Conservation (phyloP, 2,888 invertebrate species). For the Polymixis flavicincta region DNA sequence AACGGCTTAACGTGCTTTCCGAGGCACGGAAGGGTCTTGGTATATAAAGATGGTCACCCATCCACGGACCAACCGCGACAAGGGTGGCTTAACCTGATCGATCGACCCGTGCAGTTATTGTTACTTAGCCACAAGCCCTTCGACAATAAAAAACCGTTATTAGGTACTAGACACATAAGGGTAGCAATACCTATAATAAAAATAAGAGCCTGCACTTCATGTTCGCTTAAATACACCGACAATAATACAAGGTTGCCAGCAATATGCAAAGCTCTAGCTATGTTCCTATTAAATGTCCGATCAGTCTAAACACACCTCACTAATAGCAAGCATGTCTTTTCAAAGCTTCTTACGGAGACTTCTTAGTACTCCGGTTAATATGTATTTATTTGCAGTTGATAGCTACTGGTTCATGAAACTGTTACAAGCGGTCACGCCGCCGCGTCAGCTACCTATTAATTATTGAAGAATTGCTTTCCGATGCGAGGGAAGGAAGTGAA, state of each 20-base stretch:
- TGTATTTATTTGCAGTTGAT: constrained; percentile 51
- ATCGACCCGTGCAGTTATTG: too few relatives aligned
- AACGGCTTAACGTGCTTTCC: too few relatives aligned
- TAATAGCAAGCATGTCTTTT: constrained; percentile 30
- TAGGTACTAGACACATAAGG: background rate
- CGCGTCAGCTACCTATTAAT: constrained; percentile 68
- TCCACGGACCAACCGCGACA: too few relatives aligned
- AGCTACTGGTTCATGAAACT: constrained; percentile 60
- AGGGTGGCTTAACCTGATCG: too few relatives aligned
- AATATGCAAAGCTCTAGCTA: background rate
- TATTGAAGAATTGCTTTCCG: constrained; percentile 74
- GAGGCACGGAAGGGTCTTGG: too few relatives aligned
- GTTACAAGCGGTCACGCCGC: constrained; percentile 64
- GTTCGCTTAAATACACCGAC: background rate
- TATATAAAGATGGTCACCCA: too few relatives aligned
- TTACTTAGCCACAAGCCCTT: too few relatives aligned
- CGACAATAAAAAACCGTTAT: background rate
- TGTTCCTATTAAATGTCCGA: constrained; percentile 25
- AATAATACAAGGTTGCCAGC: background rate
- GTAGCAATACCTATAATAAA: background rate
- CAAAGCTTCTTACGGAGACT: constrained; percentile 31
- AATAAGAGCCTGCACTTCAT: background rate
- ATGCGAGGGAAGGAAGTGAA: constrained; percentile 81
- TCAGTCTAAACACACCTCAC: constrained; percentile 22
- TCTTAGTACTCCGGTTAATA: constrained; percentile 34